phyloP scores from a whole-genome alignment of 2,888 invertebrate genomes.

The Toxonevra muliebris region DNA sequence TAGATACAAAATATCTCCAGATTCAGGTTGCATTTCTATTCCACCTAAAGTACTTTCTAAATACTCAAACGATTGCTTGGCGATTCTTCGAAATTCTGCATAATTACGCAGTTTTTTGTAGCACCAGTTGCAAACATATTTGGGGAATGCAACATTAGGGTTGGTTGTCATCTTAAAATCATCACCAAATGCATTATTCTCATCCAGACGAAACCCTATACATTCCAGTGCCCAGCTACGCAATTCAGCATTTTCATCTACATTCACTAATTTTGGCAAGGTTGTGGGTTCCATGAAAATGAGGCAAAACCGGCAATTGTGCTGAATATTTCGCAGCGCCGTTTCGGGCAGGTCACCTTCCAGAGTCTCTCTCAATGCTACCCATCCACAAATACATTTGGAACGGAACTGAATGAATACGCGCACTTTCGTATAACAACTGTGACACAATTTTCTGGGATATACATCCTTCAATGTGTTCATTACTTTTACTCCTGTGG shows the following conservation, averaged over 20 bases:
- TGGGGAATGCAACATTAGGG: constrained; percentile 31
- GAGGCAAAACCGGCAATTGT: constrained; percentile 37
- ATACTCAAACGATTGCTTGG: constrained; percentile 37
- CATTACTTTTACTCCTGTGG: constrained; percentile 15
- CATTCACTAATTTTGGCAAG: constrained; percentile 13
- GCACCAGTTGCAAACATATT: constrained; percentile 32
- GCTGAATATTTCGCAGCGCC: constrained; percentile 29
- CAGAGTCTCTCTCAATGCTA: constrained; percentile 33
- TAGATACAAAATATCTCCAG: no score
- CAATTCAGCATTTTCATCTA: constrained; percentile 20
- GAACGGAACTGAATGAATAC: constrained; percentile 37
- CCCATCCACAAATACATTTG: constrained; percentile 29
- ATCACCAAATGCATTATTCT: background rate
- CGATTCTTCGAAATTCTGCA: constrained; percentile 32
- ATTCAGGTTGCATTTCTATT: no score
- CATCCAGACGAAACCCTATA: constrained; percentile 9
- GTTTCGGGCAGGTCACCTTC: constrained; percentile 18
- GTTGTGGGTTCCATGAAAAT: constrained; percentile 24
- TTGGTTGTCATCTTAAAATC: background rate
- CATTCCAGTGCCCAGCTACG: constrained; percentile 25
- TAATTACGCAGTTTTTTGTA: constrained; percentile 34
- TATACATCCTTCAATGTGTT: constrained; percentile 28
- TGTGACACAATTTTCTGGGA: constrained; percentile 34
- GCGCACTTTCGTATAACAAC: constrained; percentile 30
- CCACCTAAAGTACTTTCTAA: constrained; percentile 31